Evolutionary conservation across 1,140 invertebrate species (phyloP).

Genomic region (Nasonia giraulti): DNA sequence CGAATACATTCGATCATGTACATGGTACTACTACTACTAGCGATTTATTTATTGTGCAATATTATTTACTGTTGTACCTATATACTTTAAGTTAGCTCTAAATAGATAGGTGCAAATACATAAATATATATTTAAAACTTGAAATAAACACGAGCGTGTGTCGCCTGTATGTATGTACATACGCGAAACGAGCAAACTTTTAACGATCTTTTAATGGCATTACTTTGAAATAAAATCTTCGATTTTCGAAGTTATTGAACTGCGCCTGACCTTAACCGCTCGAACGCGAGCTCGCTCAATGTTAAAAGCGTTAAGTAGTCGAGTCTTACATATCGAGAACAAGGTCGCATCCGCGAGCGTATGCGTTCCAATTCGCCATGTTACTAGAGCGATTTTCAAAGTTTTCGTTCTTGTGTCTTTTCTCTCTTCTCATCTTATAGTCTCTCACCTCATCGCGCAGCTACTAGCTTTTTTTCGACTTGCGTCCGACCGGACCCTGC

Average conservation of each 20-base stretch:
- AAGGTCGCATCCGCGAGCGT: constrained; percentile 27
- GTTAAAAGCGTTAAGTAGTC: constrained; percentile 28
- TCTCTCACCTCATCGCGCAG: too few species aligned
- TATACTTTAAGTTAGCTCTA: neutral
- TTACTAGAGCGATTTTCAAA: constrained; percentile 15
- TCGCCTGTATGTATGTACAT: too few species aligned
- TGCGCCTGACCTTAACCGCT: neutral
- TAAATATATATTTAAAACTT: neutral
- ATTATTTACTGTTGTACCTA: neutral
- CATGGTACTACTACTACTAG: neutral
- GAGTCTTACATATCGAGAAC: constrained; percentile 23
- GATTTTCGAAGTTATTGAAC: neutral
- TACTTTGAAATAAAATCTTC: neutral
- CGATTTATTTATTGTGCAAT: neutral
- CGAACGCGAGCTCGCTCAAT: neutral
- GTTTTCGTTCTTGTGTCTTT: neutral
- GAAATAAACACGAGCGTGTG: neutral
- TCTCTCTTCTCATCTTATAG: too few species aligned
- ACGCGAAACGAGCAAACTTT: neutral
- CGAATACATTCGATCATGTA: neutral
- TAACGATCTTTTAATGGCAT: constrained; percentile 21
- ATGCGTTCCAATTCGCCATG: constrained; percentile 25
- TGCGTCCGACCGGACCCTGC: too few species aligned
- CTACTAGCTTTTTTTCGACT: too few species aligned
- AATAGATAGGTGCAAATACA: neutral